Percentiles rank a stretch among this genome's conserved stretches.
Evolutionary conservation across 23 tunicate species (phyloP).

Genomic region (Corella eumyota): DNA sequence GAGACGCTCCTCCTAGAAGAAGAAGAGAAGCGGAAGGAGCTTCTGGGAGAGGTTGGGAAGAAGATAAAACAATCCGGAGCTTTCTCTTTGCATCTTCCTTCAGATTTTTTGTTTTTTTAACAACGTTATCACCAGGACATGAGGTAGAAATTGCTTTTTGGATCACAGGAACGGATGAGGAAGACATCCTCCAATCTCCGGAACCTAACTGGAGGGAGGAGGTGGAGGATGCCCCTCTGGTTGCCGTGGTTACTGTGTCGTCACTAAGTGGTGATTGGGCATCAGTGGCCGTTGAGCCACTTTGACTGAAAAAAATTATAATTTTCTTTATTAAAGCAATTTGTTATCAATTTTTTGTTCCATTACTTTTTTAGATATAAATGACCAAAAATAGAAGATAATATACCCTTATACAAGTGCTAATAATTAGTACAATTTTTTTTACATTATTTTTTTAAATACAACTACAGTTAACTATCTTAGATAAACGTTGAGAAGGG

Average conservation of each 20-base stretch:
- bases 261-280: conserved; percentile 44
- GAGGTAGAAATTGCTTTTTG: background rate
- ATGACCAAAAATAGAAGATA: too few relatives aligned
- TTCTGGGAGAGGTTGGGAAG: conserved; percentile 48
- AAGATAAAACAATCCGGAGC: conserved; percentile 43
- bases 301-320: conserved; percentile 7
- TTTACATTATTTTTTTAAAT: too few relatives aligned
- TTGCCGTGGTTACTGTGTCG: conserved; percentile 37
- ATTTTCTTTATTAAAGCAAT: too few relatives aligned
- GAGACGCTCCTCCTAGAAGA: conserved; percentile 20
- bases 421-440: too few relatives aligned
- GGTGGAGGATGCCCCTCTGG: conserved; percentile 22
- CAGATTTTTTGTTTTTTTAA: background rate
- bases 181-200: conserved; percentile 11
- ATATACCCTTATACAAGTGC: too few relatives aligned
- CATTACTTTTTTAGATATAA: too few relatives aligned
- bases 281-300: conserved; percentile 30
- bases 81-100: conserved; percentile 68
- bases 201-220: conserved; percentile 3
- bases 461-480: too few relatives aligned
- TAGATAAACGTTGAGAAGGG: too few relatives aligned
- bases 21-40: conserved; percentile 36
- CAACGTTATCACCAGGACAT: background rate
- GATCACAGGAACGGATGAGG: background rate
- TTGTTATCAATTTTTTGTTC: too few relatives aligned